Evolutionary conservation across 64 coral and sea anemone genomes (phyloP).

Genomic region (Montipora sp.): DNA sequence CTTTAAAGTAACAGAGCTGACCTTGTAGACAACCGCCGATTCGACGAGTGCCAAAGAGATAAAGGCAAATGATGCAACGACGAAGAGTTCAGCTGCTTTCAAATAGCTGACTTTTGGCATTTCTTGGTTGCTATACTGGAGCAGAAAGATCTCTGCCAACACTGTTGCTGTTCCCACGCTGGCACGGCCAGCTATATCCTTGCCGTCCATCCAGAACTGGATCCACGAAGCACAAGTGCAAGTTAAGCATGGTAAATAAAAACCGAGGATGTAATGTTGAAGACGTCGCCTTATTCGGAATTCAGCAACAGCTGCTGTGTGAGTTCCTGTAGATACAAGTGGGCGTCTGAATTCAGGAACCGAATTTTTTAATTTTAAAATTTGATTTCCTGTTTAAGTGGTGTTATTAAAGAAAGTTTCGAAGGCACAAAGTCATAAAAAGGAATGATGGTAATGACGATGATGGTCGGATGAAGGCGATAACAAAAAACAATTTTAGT

Average conservation of each 20-base stretch:
- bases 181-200: constrained; percentile 51
- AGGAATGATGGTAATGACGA: too few relatives aligned
- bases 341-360: background rate
- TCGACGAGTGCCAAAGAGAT: constrained; percentile 48
- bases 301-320: too few relatives aligned
- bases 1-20: background rate
- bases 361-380: background rate
- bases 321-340: background rate
- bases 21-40: constrained; percentile 57
- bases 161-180: constrained; percentile 46
- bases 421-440: too few relatives aligned
- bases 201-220: constrained; percentile 20
- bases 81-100: constrained; percentile 53
- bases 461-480: too few relatives aligned
- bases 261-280: too few relatives aligned
- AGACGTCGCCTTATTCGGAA: too few relatives aligned
- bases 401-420: too few relatives aligned
- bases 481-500: too few relatives aligned
- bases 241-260: too few relatives aligned
- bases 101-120: constrained; percentile 72
- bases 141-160: constrained; percentile 39
- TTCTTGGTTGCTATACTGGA: constrained; percentile 25
- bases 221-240: too few relatives aligned
- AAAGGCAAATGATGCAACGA: constrained; percentile 55
- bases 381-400: too few relatives aligned